Evolutionary conservation across 2,113 vertebrate species (phyloP), one percentile per base, ranked within the genome.

Genomic region (Hepsetus odoe): DNA sequence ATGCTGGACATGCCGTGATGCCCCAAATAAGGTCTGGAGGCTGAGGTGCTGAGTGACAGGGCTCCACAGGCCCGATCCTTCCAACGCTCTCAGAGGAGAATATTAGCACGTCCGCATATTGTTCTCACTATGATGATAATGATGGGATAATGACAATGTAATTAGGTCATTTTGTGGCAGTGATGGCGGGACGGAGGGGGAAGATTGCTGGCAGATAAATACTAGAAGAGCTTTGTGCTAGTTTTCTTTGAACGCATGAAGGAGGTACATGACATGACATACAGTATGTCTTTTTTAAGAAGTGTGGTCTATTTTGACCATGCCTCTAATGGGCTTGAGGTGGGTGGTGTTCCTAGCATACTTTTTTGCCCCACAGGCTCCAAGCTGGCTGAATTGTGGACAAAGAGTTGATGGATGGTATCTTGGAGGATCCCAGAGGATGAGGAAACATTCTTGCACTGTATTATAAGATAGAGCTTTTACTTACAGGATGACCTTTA

Each of bases 1-100:
- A 30, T 32, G 18, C 59, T 24, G 20, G 61, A 67, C 16, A 40
- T 12, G 18, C 56, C 22, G 28, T 46, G 46, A 58, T 55, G 24
- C 26, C 44, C 77, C 77, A 71, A 71, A 85, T 58, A 85, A 80
- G 80, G 83, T 40, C 73, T 64, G 64, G 26, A 74, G 72, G 80
- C 42, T 80, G 59, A 30, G 61, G 59, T 18, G 35, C 24, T 40
- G 69, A 73, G 73, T 44, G 80, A 81, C 7, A n/a, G 28, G 74
- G 13, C 32, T 35, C 44, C 44, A n/a, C 72, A 40, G 32, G 56
- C 56, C 58, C 62, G 44, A 38, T 40, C 30, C n/a, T 40, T 56
- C 44, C 62, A 74, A 79, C 12, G 13, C 33, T 28, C 35, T 16
- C 74, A n/a, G n/a, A 69, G 22, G 70, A 74, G 13, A 51, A 20